These are phyloP conservation scores for Kryptopterus vitreolus DNA, from an alignment of 2,797 vertebrate species.

Conservation along the genomic window DNA sequence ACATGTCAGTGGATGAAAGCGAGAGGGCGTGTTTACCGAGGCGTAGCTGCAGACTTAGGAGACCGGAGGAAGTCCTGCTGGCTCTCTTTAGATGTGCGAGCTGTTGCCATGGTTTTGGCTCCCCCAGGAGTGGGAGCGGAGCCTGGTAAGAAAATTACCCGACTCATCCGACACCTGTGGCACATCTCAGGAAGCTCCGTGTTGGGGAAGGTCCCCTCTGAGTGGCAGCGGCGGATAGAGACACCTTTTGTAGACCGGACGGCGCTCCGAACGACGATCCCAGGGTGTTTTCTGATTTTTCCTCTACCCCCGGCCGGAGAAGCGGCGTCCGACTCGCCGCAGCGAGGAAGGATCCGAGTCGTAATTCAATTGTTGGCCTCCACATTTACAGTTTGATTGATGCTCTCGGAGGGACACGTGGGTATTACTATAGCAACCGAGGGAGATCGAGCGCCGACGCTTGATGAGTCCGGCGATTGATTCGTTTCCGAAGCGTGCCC, in stretches of 20 bases:
- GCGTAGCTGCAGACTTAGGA: constrained; percentile 51
- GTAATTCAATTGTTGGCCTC: constrained; percentile 35
- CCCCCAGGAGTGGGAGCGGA: constrained; percentile 46
- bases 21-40: constrained; percentile 47
- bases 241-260: neutral
- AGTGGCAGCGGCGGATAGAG: neutral
- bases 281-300: no score
- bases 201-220: constrained; percentile 23
- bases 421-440: constrained; percentile 30
- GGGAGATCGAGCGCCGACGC: constrained; percentile 29
- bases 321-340: constrained; percentile 14
- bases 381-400: constrained; percentile 40
- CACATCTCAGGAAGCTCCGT: constrained; percentile 46
- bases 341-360: constrained; percentile 32
- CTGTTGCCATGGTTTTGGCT: constrained; percentile 62
- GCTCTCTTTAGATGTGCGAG: constrained; percentile 59
- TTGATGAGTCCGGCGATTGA: constrained; percentile 29
- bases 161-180: constrained; percentile 61
- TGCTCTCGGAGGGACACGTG: constrained; percentile 20
- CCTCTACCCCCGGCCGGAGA: neutral
- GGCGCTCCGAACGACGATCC: no score
- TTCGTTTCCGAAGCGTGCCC: constrained; percentile 22
- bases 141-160: constrained; percentile 54
- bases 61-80: constrained; percentile 58
- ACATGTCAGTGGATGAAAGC: constrained; percentile 48